Percentiles rank a stretch among this genome's conserved stretches.
Conservation (phyloP, 2,888 invertebrate species). For the Clunio marinus region DNA sequence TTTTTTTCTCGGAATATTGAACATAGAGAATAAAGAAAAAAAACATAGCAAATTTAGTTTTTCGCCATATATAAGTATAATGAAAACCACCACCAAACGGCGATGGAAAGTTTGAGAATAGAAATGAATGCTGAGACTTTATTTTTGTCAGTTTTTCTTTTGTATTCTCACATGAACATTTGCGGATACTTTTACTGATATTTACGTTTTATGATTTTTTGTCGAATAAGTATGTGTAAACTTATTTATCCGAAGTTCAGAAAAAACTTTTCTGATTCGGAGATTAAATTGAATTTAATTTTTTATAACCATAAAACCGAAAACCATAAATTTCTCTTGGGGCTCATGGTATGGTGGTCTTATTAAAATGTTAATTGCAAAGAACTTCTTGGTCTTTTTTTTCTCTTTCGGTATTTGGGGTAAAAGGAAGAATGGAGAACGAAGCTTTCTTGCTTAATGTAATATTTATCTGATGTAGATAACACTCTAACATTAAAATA, state of each 20-base stretch:
- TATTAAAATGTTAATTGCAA: constrained; percentile 34
- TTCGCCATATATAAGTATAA: not conserved
- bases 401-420: not conserved
- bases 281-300: constrained; percentile 34
- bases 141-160: not conserved
- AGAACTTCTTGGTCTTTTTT: not conserved
- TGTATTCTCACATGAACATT: constrained; percentile 4
- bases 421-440: not conserved
- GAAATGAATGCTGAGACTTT: not conserved
- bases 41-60: constrained; percentile 12
- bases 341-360: constrained; percentile 4
- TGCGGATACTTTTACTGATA: constrained; percentile 1
- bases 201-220: constrained; percentile 4
- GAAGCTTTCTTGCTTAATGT: not conserved
- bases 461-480: constrained; percentile 20
- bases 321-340: constrained; percentile 28
- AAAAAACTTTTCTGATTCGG: too few relatives aligned
- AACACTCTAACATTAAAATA: not conserved
- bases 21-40: too few relatives aligned
- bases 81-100: too few relatives aligned
- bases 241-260: too few relatives aligned
- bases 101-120: too few relatives aligned
- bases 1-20: not conserved
- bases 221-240: not conserved
- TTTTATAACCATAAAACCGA: constrained; percentile 22